Conservation (phyloP, 2,113 vertebrate genomes). For the Cyanoliseus patagonus region DNA sequence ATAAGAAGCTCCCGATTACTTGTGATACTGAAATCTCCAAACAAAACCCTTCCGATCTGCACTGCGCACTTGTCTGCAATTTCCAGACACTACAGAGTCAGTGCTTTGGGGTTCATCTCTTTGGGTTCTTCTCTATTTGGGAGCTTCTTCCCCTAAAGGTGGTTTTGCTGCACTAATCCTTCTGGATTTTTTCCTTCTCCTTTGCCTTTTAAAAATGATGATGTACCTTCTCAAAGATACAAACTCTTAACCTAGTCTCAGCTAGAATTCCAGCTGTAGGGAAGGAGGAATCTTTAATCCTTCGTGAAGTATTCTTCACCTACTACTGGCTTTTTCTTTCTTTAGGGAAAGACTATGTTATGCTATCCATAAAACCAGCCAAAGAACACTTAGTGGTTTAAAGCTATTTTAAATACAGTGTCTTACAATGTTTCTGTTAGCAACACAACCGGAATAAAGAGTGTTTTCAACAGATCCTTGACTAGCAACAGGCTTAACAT, state of each 20-base stretch:
- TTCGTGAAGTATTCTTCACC: neutral
- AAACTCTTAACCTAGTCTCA: neutral
- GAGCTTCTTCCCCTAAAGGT: neutral
- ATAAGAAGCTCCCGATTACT: neutral
- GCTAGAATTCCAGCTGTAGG: neutral
- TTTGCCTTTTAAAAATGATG: neutral
- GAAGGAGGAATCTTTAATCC: neutral
- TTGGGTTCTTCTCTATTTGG: neutral
- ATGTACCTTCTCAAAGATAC: neutral
- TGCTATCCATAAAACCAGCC: conserved; percentile 26
- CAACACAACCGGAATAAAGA: conserved; percentile 2
- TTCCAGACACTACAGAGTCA: neutral
- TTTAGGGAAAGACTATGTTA: neutral
- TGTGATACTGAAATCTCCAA: neutral
- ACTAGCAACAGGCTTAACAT: neutral
- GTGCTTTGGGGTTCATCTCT: neutral
- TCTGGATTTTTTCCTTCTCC: neutral
- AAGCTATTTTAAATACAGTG: neutral
- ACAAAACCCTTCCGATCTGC: neutral
- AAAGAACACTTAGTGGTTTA: conserved; percentile 10
- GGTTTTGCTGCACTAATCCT: neutral
- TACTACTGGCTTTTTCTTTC: neutral
- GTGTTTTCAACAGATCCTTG: conserved; percentile 11
- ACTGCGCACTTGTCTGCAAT: neutral
- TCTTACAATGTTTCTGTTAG: neutral